A percentile compares a stretch with the other conserved stretches of the same genome.
Evolutionary conservation across 2,888 invertebrate genomes (phyloP).

Genomic region (Pheosia tremula): DNA sequence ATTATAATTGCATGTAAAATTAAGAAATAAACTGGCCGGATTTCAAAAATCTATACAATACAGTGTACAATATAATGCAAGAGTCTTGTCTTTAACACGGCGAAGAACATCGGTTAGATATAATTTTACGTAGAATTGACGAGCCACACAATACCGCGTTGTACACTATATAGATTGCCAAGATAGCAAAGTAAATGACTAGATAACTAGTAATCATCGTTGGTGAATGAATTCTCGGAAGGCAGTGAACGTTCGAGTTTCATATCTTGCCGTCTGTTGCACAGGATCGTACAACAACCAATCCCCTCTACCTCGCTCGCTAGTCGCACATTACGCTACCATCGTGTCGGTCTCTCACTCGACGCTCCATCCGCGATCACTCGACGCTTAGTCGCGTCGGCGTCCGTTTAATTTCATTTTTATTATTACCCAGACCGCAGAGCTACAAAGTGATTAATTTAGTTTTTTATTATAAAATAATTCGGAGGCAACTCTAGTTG

Average conservation of each 20-base stretch:
- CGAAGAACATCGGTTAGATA: too few species aligned
- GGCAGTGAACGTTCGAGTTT: conserved; percentile 65
- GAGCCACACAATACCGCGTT: conserved; percentile 32
- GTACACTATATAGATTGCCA: conserved; percentile 43
- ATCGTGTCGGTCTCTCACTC: background rate
- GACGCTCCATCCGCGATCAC: background rate
- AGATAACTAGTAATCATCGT: conserved; percentile 58
- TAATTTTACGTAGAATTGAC: conserved; percentile 33
- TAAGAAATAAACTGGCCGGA: too few species aligned
- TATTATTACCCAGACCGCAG: too few species aligned
- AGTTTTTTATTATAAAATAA: too few species aligned
- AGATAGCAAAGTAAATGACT: conserved; percentile 52
- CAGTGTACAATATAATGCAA: too few species aligned
- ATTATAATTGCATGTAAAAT: too few species aligned
- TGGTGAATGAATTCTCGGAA: conserved; percentile 75
- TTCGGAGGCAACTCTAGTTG: too few species aligned
- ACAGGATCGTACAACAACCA: conserved; percentile 44
- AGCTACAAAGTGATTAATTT: too few species aligned
- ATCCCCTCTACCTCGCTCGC: conserved; percentile 35
- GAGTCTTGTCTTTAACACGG: too few species aligned
- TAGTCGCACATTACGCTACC: too few species aligned
- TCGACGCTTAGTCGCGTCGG: too few species aligned
- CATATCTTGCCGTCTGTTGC: conserved; percentile 49
- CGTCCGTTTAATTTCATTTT: background rate
- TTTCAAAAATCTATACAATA: too few species aligned